phyloP scores from a whole-genome alignment of 1,140 invertebrate species.

The Drosophila saltans region DNA sequence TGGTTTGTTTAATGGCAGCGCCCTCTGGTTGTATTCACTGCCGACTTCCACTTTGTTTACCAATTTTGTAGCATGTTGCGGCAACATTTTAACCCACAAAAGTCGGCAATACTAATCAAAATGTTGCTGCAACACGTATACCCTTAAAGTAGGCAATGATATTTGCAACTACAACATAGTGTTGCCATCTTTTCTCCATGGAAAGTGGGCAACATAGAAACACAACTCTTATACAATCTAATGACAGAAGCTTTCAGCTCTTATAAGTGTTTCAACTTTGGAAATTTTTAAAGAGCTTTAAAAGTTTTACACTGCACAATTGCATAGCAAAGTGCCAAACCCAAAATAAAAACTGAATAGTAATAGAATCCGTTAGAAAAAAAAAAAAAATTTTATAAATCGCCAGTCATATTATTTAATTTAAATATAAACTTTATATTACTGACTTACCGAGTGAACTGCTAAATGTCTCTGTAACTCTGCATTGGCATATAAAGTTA shows the following conservation, averaged over 20 bases:
- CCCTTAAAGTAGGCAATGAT: neutral
- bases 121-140: neutral
- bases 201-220: no score
- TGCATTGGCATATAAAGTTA: constrained; percentile 61
- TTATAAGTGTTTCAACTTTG: neutral
- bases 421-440: neutral
- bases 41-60: neutral
- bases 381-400: no score
- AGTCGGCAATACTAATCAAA: neutral
- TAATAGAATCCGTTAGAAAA: no score
- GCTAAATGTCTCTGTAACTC: constrained; percentile 77
- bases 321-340: neutral
- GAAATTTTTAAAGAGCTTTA: neutral
- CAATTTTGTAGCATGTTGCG: neutral
- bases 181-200: no score
- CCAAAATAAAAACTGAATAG: neutral
- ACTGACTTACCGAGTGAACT: constrained; percentile 77
- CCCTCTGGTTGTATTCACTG: neutral
- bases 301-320: neutral
- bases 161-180: no score
- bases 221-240: no score
- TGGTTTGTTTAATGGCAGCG: neutral
- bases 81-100: neutral
- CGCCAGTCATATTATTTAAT: neutral
- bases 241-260: neutral